Evolutionary conservation across 2,888 invertebrate genomes (phyloP).

Genomic region (Trachelus stipa): DNA sequence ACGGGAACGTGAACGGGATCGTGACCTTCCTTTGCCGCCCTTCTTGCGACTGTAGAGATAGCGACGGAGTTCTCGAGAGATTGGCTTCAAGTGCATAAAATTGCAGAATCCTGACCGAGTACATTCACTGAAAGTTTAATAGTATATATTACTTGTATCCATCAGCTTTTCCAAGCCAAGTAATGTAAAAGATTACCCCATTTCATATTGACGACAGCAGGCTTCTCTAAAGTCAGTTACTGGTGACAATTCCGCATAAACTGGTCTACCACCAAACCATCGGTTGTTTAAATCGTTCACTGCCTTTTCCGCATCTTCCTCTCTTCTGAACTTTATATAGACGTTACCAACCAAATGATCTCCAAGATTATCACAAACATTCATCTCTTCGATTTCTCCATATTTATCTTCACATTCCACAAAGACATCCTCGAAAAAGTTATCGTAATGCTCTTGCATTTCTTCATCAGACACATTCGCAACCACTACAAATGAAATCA

Average conservation of each 20-base stretch:
- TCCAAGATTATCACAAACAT: conserved; percentile 99
- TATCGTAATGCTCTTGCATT: conserved; percentile 99
- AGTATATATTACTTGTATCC: conserved; percentile 6
- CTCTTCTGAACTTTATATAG: conserved; percentile 97
- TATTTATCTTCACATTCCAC: conserved; percentile 99
- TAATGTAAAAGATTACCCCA: conserved; percentile 75
- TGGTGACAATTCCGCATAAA: conserved; percentile 97
- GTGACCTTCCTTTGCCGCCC: conserved; percentile 69
- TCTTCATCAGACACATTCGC: conserved; percentile 97
- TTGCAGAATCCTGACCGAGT: conserved; percentile 99
- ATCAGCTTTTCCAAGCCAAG: neutral
- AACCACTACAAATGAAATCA: conserved; percentile 74
- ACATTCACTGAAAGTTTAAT: conserved; percentile 78
- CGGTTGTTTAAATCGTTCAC: conserved; percentile 97
- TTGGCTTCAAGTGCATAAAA: conserved; percentile 99
- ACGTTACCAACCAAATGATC: conserved; percentile 99
- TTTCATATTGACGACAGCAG: conserved; percentile 99
- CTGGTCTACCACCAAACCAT: conserved; percentile 98
- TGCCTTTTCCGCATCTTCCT: conserved; percentile 98
- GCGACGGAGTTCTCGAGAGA: conserved; percentile 92
- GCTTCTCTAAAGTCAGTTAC: conserved; percentile 99
- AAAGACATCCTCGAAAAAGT: conserved; percentile 99
- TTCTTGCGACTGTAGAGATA: conserved; percentile 81
- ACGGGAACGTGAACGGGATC: conserved; percentile 72
- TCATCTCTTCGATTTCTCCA: conserved; percentile 99